A percentile compares a stretch with the other conserved stretches of the same genome.
These are phyloP conservation scores for Kryptolebias ocellatus DNA, from an alignment of 2,797 vertebrate genomes.

Conservation along the genomic window DNA sequence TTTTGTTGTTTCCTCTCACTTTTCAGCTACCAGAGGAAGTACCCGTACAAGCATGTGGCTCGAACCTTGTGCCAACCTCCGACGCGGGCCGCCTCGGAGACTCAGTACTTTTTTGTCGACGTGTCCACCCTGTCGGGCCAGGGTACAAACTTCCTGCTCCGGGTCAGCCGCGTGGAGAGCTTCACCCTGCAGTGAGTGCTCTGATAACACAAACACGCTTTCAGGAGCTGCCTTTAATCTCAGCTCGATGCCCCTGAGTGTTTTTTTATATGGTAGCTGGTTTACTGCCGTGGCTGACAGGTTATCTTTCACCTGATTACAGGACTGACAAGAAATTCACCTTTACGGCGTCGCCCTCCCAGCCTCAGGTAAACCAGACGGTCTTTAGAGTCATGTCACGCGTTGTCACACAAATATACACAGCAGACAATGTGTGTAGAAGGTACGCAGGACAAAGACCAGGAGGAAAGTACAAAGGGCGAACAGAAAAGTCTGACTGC, in stretches of 20 bases:
- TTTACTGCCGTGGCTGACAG: constrained; percentile 6
- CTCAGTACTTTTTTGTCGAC: constrained; percentile 93
- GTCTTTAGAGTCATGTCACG: not conserved
- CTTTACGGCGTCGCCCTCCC: constrained; percentile 94
- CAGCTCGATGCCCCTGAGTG: not conserved
- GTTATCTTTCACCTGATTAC: constrained; percentile 30
- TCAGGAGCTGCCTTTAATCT: not conserved
- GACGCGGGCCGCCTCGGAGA: constrained; percentile 85
- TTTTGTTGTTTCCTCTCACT: not conserved
- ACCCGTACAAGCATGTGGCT: constrained; percentile 91
- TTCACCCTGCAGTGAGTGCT: constrained; percentile 90
- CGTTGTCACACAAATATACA: not conserved
- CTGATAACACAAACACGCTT: not conserved
- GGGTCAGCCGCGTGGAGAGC: constrained; percentile 90
- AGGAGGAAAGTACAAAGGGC: not conserved
- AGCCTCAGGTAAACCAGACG: constrained; percentile 89
- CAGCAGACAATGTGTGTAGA: not conserved
- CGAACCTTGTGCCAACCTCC: constrained; percentile 94
- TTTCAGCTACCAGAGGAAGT: constrained; percentile 92
- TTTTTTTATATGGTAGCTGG: not conserved
- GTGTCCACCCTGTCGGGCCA: constrained; percentile 90
- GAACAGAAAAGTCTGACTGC: not conserved
- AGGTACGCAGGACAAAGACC: not conserved
- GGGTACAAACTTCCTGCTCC: constrained; percentile 88
- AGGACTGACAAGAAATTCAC: constrained; percentile 89